These are phyloP conservation scores for Sitophilus oryzae DNA, from an alignment of 1,140 invertebrate species.

Conservation along the genomic window DNA sequence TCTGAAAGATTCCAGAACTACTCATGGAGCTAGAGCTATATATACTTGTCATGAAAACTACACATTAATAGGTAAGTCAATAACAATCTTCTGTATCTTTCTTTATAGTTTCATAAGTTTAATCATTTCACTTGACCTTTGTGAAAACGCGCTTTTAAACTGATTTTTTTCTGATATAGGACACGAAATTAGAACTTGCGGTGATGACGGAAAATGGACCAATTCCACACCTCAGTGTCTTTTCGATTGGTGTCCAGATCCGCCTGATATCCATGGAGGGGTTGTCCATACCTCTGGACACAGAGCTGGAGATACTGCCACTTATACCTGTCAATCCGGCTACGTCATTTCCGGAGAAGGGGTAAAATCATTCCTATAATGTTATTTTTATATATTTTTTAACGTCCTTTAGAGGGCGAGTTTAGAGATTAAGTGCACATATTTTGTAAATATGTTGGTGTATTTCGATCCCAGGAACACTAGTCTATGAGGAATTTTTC, in stretches of 20 bases:
- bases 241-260: slow-evolving; percentile 80
- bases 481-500: too few species aligned
- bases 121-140: too few species aligned
- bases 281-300: slow-evolving; percentile 61
- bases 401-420: too few species aligned
- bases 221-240: slow-evolving; percentile 72
- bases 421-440: too few species aligned
- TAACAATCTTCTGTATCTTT: neutral
- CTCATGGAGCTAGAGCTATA: slow-evolving; percentile 65
- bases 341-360: slow-evolving; percentile 78
- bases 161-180: slow-evolving; percentile 43
- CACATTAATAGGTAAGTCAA: slow-evolving; percentile 55
- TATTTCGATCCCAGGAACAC: too few species aligned
- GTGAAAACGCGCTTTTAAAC: too few species aligned
- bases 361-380: too few species aligned
- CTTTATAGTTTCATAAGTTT: too few species aligned
- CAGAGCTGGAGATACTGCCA: slow-evolving; percentile 68
- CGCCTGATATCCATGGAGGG: slow-evolving; percentile 68
- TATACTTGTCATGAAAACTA: slow-evolving; percentile 81
- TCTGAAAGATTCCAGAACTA: slow-evolving; percentile 63
- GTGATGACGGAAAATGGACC: slow-evolving; percentile 73
- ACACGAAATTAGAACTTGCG: slow-evolving; percentile 66
- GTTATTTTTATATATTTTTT: too few species aligned
- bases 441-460: too few species aligned
- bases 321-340: slow-evolving; percentile 74